These are phyloP conservation scores for Colinus virginianus DNA, from an alignment of 2,113 vertebrate species.

Conservation along the genomic window DNA sequence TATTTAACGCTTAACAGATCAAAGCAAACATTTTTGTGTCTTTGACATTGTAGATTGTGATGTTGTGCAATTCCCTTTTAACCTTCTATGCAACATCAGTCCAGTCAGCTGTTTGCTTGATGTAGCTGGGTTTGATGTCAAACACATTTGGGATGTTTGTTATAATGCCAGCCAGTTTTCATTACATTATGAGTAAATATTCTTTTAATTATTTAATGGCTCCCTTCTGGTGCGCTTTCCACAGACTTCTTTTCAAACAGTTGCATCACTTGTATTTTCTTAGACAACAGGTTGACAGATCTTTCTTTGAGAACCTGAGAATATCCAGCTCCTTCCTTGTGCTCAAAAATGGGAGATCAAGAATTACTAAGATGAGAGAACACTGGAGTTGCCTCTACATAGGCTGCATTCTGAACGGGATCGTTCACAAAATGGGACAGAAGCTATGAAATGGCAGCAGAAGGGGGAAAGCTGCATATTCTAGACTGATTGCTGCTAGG, in stretches of 20 bases:
- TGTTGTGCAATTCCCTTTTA: background rate
- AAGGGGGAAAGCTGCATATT: background rate
- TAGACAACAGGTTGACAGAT: background rate
- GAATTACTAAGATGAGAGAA: background rate
- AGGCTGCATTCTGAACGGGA: background rate
- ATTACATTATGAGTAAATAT: background rate
- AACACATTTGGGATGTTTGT: background rate
- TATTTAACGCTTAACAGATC: background rate
- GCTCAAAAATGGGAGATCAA: background rate
- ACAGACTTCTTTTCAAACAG: background rate
- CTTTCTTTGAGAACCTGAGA: background rate
- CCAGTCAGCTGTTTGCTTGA: background rate
- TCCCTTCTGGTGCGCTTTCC: background rate
- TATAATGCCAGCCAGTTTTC: background rate
- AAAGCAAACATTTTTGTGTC: background rate
- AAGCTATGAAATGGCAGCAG: background rate
- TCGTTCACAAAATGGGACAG: background rate
- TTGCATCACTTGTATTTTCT: background rate
- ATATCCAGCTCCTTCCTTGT: background rate
- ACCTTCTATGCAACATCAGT: background rate
- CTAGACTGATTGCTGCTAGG: background rate
- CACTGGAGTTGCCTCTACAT: accelerated
- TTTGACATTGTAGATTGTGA: background rate
- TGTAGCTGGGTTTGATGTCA: background rate
- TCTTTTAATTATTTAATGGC: background rate